Evolutionary conservation across 2,888 invertebrate genomes (phyloP).

Genomic region (Napeogenes sylphis): DNA sequence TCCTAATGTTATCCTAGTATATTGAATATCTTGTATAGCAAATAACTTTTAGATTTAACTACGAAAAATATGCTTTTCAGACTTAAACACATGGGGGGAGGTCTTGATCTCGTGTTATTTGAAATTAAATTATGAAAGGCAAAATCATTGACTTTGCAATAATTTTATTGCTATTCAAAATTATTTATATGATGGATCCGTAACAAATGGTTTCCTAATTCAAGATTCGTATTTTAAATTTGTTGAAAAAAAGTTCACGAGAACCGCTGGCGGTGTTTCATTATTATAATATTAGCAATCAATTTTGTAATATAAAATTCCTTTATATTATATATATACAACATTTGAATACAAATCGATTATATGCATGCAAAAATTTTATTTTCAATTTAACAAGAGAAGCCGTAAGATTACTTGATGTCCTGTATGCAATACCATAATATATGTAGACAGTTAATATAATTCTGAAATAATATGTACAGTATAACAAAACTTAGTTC

Average conservation of each 20-base stretch:
- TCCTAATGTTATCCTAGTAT: conserved; percentile 69
- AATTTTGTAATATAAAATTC: conserved; percentile 36
- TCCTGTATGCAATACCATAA: conserved; percentile 11
- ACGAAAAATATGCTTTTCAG: conserved; percentile 57
- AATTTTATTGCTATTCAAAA: conserved; percentile 31
- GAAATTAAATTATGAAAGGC: conserved; percentile 41
- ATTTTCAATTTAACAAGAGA: conserved; percentile 13
- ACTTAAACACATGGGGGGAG: conserved; percentile 46
- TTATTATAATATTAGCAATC: conserved; percentile 29
- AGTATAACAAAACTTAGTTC: conserved; percentile 44
- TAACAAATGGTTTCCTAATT: conserved; percentile 17
- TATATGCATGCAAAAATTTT: conserved; percentile 23
- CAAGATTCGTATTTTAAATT: conserved; percentile 15
- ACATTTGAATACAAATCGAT: conserved; percentile 30
- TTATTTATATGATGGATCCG: conserved; percentile 25
- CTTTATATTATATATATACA: conserved; percentile 35
- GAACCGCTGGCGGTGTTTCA: conserved; percentile 63
- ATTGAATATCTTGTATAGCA: conserved; percentile 71
- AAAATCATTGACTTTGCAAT: conserved; percentile 50
- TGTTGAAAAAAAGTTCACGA: conserved; percentile 27
- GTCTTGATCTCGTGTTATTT: conserved; percentile 65
- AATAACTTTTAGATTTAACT: conserved; percentile 60
- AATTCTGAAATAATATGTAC: conserved; percentile 33
- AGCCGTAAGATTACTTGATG: conserved; percentile 15
- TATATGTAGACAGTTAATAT: conserved; percentile 43